Evolutionary conservation across 1,140 invertebrate species (phyloP).

Genomic region (Harpegnathos saltator): DNA sequence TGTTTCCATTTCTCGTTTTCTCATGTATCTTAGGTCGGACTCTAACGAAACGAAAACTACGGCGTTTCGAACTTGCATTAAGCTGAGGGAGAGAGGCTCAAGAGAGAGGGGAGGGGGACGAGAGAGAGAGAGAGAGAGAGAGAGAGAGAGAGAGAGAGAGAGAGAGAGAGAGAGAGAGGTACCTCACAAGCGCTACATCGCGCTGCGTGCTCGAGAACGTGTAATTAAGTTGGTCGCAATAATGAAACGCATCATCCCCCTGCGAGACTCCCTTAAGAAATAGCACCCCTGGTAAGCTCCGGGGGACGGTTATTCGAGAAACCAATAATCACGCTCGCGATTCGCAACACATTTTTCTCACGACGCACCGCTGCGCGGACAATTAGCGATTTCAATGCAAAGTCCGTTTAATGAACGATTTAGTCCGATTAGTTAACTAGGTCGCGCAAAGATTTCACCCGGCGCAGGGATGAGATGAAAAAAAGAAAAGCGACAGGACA

Average conservation of each 20-base stretch:
- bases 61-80: slow-evolving; percentile 2
- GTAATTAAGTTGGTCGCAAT: slow-evolving; percentile 73
- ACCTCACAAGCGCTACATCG: not conserved
- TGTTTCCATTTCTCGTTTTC: no score
- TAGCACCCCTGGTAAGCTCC: slow-evolving; percentile 63
- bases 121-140: no score
- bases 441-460: slow-evolving; percentile 19
- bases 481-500: slow-evolving; percentile 1
- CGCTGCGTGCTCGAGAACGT: slow-evolving; percentile 47
- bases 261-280: slow-evolving; percentile 59
- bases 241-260: slow-evolving; percentile 74
- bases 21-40: no score
- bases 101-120: no score
- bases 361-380: slow-evolving; percentile 75
- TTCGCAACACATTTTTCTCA: slow-evolving; percentile 81
- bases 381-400: slow-evolving; percentile 79
- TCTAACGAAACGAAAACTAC: not conserved
- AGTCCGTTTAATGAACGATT: slow-evolving; percentile 77
- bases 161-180: slow-evolving; percentile 1
- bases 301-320: slow-evolving; percentile 61
- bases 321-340: slow-evolving; percentile 65
- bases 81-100: no score
- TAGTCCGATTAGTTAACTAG: slow-evolving; percentile 37
- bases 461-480: no score
- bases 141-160: no score